Conservation (phyloP, 2,888 invertebrate genomes). For the Galeopsomyia nigrocyanea region DNA sequence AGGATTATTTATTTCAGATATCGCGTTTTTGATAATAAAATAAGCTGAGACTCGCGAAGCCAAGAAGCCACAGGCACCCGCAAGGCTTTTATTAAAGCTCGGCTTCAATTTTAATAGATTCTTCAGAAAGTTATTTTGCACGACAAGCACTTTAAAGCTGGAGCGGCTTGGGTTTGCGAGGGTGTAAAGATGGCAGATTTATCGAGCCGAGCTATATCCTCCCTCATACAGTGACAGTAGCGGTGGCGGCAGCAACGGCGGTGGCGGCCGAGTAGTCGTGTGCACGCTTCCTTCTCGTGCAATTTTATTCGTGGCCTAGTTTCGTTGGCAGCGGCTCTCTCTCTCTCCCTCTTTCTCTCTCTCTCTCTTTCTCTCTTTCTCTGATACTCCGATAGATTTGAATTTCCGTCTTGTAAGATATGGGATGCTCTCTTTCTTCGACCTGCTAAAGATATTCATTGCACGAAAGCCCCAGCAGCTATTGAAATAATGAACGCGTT, state of each 20-base stretch:
- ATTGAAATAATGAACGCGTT: constrained; percentile 11
- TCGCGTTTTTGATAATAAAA: no score
- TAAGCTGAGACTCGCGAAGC: no score
- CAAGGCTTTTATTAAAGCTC: no score
- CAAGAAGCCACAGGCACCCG: no score
- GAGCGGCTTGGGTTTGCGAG: constrained; percentile 50
- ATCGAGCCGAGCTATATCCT: constrained; percentile 18
- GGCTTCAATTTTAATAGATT: constrained; percentile 9
- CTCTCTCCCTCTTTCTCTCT: not conserved
- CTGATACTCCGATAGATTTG: constrained; percentile 39
- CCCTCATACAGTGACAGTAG: not conserved
- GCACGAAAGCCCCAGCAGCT: not conserved
- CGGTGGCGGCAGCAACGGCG: not conserved
- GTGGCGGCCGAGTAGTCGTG: not conserved
- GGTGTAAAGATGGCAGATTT: constrained; percentile 27
- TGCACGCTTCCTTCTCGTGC: not conserved
- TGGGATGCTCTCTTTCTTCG: constrained; percentile 19
- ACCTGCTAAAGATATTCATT: constrained; percentile 27
- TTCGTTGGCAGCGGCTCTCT: constrained; percentile 8
- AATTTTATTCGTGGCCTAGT: constrained; percentile 42
- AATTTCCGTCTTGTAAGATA: constrained; percentile 36
- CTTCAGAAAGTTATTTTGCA: not conserved
- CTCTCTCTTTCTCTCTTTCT: not conserved
- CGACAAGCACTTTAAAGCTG: constrained; percentile 2
- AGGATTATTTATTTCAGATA: no score